Conservation (phyloP, 2,888 invertebrate species). For the Sesia bembeciformis region DNA sequence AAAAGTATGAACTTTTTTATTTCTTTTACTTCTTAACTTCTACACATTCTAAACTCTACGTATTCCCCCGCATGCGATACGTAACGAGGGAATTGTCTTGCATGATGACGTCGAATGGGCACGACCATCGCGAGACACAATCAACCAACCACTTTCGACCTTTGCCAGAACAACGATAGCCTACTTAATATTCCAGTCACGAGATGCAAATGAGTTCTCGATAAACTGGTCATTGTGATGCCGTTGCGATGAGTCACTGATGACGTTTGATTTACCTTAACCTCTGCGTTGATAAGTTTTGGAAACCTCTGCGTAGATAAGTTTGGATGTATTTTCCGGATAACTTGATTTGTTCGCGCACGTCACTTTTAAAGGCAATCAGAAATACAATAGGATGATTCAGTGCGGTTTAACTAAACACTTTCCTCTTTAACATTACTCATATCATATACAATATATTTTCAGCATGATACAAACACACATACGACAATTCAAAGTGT, state of each 20-base stretch:
- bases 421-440: too few relatives aligned
- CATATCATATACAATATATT: too few relatives aligned
- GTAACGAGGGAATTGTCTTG: conserved; percentile 6
- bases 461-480: too few relatives aligned
- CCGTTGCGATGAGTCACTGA: not conserved
- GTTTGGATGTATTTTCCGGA: too few relatives aligned
- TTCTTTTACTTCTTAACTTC: not conserved
- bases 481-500: too few relatives aligned
- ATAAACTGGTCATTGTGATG: not conserved
- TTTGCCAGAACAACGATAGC: not conserved
- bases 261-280: not conserved
- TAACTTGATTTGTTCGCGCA: too few relatives aligned
- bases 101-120: conserved; percentile 6
- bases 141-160: not conserved
- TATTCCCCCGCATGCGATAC: conserved; percentile 4
- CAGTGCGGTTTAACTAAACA: too few relatives aligned
- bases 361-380: too few relatives aligned
- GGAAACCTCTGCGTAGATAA: too few relatives aligned
- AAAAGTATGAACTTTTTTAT: too few relatives aligned
- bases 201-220: not conserved
- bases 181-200: not conserved
- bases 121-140: conserved; percentile 1
- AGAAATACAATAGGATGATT: too few relatives aligned
- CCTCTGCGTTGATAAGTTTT: too few relatives aligned
- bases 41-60: not conserved